phyloP scores from a whole-genome alignment of 2,888 invertebrate species.

The Palloptera scutellata region DNA sequence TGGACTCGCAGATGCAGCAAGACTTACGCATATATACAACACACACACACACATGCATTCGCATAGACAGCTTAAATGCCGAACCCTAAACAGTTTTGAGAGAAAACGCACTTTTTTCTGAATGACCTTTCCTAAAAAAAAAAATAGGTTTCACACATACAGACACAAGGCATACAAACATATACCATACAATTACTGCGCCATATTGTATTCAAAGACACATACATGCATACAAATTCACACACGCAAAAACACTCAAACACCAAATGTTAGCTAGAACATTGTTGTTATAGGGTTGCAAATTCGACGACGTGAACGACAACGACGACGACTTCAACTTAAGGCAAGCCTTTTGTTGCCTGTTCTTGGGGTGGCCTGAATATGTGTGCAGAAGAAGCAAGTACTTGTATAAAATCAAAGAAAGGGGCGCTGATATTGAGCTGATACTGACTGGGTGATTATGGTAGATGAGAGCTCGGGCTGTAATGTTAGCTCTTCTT shows the following conservation, averaged over 20 bases:
- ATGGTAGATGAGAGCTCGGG: no score
- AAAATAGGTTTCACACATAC: neutral
- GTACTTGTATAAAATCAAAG: no score
- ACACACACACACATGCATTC: conserved; percentile 22
- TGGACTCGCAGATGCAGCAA: neutral
- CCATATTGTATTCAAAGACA: conserved; percentile 48
- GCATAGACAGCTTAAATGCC: conserved; percentile 7
- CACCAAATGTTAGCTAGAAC: conserved; percentile 1
- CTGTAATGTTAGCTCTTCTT: conserved; percentile 5
- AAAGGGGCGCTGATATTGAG: no score
- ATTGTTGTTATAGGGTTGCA: no score
- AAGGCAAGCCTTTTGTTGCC: no score
- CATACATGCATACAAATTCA: conserved; percentile 23
- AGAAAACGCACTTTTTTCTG: conserved; percentile 3
- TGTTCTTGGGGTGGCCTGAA: no score
- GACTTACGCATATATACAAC: neutral
- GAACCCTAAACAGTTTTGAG: no score
- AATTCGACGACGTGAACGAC: no score
- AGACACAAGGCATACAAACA: neutral
- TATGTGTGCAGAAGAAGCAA: no score
- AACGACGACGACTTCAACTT: no score
- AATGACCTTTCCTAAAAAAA: conserved; percentile 47
- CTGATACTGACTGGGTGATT: no score
- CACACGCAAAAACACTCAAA: conserved; percentile 38
- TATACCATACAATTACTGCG: conserved; percentile 39